phyloP scores from a whole-genome alignment of 2,888 invertebrate species.

The Biston stratarius region DNA sequence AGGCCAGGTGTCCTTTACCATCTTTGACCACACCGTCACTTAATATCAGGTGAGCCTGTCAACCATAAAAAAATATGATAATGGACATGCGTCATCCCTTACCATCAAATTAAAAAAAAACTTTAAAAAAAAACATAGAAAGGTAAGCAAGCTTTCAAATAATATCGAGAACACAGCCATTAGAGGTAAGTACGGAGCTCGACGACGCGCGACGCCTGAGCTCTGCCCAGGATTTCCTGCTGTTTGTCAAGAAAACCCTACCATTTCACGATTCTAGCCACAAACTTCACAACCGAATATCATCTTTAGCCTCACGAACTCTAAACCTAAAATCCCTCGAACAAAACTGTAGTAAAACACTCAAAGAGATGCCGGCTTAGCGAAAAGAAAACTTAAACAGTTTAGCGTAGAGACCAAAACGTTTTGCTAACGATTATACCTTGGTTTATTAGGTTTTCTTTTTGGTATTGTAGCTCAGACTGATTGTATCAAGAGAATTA shows the following conservation, averaged over 20 bases:
- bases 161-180: conserved; percentile 23
- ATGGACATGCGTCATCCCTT: no score
- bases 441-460: conserved; percentile 31
- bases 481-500: conserved; percentile 41
- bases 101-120: no score
- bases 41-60: no score
- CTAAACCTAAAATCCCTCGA: conserved; percentile 38
- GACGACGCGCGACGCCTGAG: conserved; percentile 47
- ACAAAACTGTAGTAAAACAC: conserved; percentile 2
- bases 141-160: conserved; percentile 5
- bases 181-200: conserved; percentile 10
- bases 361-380: conserved; percentile 14
- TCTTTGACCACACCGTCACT: no score
- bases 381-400: conserved; percentile 28
- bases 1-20: no score
- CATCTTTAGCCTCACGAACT: conserved; percentile 35
- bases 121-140: neutral
- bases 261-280: conserved; percentile 35
- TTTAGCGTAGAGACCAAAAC: conserved; percentile 17
- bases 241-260: conserved; percentile 60
- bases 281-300: conserved; percentile 39
- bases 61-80: no score
- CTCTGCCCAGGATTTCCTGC: conserved; percentile 57
- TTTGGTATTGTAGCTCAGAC: conserved; percentile 34
- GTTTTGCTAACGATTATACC: conserved; percentile 23